Evolutionary conservation across 2,113 vertebrate genomes (phyloP).

Genomic region (Oreochromis niloticus): DNA sequence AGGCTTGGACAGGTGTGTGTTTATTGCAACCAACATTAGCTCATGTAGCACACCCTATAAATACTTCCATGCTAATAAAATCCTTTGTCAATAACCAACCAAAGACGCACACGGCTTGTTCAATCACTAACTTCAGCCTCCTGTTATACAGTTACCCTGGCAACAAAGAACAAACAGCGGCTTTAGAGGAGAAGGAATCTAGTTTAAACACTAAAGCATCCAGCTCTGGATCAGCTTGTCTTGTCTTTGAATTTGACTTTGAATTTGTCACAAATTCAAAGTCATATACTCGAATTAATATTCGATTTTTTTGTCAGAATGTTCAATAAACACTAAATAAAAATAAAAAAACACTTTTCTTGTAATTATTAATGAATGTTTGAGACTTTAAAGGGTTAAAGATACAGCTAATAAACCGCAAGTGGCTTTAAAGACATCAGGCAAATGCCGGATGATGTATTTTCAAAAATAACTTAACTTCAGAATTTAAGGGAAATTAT

Average conservation of each 20-base stretch:
- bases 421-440: no score
- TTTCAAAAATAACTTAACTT: background rate
- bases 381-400: background rate
- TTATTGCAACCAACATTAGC: slow-evolving; percentile 65
- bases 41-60: slow-evolving; percentile 13
- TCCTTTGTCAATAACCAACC: slow-evolving; percentile 17
- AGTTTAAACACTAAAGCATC: background rate
- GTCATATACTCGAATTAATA: no score
- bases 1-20: slow-evolving; percentile 59
- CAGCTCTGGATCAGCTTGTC: background rate
- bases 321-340: no score
- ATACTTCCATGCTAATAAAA: slow-evolving; percentile 19
- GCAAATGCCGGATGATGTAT: background rate
- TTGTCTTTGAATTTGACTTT: background rate
- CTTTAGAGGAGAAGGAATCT: background rate
- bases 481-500: background rate
- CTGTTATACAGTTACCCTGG: background rate
- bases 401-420: background rate
- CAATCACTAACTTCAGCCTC: background rate
- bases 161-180: background rate
- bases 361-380: no score
- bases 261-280: no score
- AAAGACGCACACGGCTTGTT: background rate
- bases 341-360: no score
- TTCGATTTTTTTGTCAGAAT: no score